These are phyloP conservation scores for Slavum lentiscoides DNA, from an alignment of 2,888 invertebrate genomes.

Conservation along the genomic window DNA sequence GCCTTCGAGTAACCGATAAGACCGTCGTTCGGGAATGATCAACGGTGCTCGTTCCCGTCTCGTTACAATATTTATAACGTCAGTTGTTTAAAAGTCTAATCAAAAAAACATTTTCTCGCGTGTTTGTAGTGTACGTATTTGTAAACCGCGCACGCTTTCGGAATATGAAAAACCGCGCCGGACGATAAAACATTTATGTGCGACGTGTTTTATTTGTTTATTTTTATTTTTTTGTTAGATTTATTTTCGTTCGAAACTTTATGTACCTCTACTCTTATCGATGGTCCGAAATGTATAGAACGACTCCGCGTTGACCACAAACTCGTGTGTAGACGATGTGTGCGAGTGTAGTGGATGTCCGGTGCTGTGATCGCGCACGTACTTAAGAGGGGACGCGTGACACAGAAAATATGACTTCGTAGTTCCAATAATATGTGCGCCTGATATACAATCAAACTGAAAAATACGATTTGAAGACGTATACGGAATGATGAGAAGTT, in stretches of 20 bases:
- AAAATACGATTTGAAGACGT: too few relatives aligned
- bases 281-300: neutral
- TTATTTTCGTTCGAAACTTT: conserved; percentile 38
- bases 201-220: conserved; percentile 19
- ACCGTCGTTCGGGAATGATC: neutral
- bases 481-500: too few relatives aligned
- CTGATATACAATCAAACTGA: too few relatives aligned
- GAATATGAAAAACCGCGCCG: conserved; percentile 41
- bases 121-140: neutral
- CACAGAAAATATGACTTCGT: too few relatives aligned
- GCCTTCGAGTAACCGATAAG: neutral
- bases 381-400: too few relatives aligned
- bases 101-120: conserved; percentile 35
- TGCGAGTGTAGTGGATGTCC: neutral
- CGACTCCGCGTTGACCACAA: too few relatives aligned
- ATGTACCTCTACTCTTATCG: conserved; percentile 20
- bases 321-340: neutral
- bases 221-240: conserved; percentile 17
- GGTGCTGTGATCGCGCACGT: neutral
- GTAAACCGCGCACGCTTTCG: conserved; percentile 30
- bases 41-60: neutral
- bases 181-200: conserved; percentile 46
- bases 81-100: conserved; percentile 38
- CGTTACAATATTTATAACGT: conserved; percentile 46
- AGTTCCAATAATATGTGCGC: too few relatives aligned